Base-by-base conservation (phyloP, 2,888 invertebrate genomes). In the Sympetrum striolatum region DNA sequence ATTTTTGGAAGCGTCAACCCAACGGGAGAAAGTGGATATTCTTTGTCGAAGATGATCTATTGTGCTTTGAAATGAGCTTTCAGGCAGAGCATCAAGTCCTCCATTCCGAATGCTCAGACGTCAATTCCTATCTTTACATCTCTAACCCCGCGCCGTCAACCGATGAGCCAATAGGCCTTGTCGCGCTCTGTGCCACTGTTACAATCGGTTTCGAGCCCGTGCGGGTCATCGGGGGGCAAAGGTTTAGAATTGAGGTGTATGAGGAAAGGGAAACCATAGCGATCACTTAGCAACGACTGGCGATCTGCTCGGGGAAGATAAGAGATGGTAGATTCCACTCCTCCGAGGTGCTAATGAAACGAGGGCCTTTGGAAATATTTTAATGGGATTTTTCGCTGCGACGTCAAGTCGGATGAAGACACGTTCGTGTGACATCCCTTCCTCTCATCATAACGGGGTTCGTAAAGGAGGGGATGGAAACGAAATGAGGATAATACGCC, bases 21-120 rank as follows among this genome's bases (percentile, higher is more conserved):
- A 35, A 58, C 35, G 53, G 58, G 86, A n/a, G 86, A 86, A 86
- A 64, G 86, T 15, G 37, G 60, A 86, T 37, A 64, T 60, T 22
- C 60, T 48, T 64, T n/a, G 37, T 12, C 39, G 86, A 86, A 60
- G 86, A 37, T 37, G 86, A 86, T 86, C 86, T 60, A 86, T 86
- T 60, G 60, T 58, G 35, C 60, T 37, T 58, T 39, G 86, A 39
- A 86, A 86, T 86, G 86, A 86, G 86, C 86, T 86, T 86, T 86
- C 86, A 60, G 64, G n/a, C 64, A 60, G 60, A 60, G 14, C 86
- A 86, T 86, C 86, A 64, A 37, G 60, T 37, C 82, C 35, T 60
- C 53, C 60, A 3, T 35, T 58, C 15, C 15, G 25, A 22, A 5
- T 31, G 8, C 25, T 48, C 48, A 12, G 12, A 12, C n/a, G n/a